Conservation (phyloP, 2,888 invertebrate genomes). For the Eubasilissa splendida region DNA sequence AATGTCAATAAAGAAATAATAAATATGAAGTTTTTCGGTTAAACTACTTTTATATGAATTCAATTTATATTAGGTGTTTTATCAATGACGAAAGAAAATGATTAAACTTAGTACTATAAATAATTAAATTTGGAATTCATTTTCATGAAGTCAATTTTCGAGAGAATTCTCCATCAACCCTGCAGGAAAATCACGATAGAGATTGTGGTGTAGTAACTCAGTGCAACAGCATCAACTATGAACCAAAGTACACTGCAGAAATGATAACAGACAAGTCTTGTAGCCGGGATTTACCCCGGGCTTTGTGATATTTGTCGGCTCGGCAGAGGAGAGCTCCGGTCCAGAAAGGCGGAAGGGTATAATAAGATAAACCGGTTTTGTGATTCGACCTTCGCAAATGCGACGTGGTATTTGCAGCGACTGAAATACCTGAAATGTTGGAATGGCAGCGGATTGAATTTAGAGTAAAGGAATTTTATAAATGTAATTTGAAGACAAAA, state of each 20-base stretch:
- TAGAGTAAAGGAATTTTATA: neutral
- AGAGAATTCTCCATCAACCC: neutral
- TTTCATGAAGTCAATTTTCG: no score
- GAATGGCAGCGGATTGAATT: neutral
- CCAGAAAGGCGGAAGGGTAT: neutral
- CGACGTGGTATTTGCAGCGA: conserved; percentile 20
- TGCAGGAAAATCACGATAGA: conserved; percentile 1
- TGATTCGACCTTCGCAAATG: conserved; percentile 34
- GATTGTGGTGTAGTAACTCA: no score
- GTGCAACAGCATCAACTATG: neutral
- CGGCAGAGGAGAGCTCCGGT: neutral
- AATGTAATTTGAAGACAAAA: neutral
- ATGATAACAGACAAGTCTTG: conserved; percentile 32
- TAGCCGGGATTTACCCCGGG: conserved; percentile 11
- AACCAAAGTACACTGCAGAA: conserved; percentile 28
- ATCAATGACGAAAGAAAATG: no score
- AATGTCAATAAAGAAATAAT: no score
- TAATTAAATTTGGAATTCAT: no score
- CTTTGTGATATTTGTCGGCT: conserved; percentile 32
- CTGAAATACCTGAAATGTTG: conserved; percentile 12
- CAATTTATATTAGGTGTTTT: no score
- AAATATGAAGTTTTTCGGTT: no score
- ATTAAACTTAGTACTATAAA: no score
- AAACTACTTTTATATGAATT: no score
- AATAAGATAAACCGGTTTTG: conserved; percentile 30